Percentiles rank a stretch among this genome's conserved stretches.
Conservation (phyloP, 2,888 invertebrate species). For the Cantharis lateralis region DNA sequence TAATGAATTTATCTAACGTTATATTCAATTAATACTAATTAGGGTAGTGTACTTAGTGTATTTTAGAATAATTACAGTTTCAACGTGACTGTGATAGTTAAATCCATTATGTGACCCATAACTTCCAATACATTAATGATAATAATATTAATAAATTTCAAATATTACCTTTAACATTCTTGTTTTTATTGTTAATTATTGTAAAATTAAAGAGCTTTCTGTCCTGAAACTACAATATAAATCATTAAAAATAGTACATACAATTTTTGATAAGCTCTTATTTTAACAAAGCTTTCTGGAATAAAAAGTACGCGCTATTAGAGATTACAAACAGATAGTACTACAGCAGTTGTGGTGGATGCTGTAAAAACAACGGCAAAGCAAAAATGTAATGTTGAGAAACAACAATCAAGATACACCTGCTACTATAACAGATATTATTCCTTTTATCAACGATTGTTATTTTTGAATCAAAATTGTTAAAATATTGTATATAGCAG, state of each 20-base stretch:
- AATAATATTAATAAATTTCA: background rate
- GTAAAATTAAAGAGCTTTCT: background rate
- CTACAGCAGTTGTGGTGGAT: background rate
- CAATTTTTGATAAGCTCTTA: background rate
- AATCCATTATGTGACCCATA: background rate
- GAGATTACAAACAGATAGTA: background rate
- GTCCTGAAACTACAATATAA: background rate
- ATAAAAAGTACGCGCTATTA: background rate
- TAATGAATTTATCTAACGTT: background rate
- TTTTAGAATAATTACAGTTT: background rate
- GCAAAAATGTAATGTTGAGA: background rate
- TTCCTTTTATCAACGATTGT: background rate
- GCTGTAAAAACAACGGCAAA: background rate
- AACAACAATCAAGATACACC: background rate
- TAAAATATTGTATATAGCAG: background rate
- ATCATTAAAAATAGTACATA: background rate
- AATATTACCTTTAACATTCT: too few relatives aligned
- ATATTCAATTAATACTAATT: background rate
- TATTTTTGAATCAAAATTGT: background rate
- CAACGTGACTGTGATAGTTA: background rate
- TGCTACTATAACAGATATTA: background rate
- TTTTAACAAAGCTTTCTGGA: background rate
- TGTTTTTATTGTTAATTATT: too few relatives aligned
- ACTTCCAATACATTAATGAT: background rate
- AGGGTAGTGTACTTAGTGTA: background rate